These are phyloP conservation scores for Sphenodon punctatus DNA, from an alignment of 2,797 vertebrate genomes.

Conservation along the genomic window DNA sequence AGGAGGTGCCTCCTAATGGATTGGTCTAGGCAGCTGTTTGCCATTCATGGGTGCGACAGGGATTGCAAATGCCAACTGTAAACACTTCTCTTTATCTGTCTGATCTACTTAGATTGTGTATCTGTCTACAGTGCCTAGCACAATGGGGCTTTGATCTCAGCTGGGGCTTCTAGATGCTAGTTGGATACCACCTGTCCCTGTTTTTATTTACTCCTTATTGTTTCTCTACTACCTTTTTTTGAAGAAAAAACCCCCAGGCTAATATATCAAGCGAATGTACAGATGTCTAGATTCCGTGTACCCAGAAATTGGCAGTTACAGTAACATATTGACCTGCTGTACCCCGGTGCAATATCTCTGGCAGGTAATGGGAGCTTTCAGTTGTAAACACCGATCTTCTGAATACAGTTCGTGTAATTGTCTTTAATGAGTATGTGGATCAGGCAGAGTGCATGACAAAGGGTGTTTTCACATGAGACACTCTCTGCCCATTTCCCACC, in stretches of 20 bases:
- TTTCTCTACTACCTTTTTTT: neutral
- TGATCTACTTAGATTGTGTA: neutral
- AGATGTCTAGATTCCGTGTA: neutral
- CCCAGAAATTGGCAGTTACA: neutral
- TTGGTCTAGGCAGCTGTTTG: neutral
- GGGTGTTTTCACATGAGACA: no score
- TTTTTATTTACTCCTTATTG: neutral
- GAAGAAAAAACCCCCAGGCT: neutral
- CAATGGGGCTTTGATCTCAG: no score
- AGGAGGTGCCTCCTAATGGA: neutral
- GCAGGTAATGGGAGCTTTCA: neutral
- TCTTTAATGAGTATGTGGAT: fast-evolving
- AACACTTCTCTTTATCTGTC: neutral
- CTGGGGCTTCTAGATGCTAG: no score
- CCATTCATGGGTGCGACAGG: neutral
- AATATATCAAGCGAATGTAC: neutral
- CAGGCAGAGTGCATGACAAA: neutral
- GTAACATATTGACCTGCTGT: neutral
- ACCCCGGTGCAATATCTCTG: neutral
- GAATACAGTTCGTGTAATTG: neutral
- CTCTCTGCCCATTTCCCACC: no score
- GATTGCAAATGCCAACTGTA: neutral
- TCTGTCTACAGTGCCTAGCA: neutral
- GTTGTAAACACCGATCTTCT: neutral
- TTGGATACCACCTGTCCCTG: neutral